Conservation (phyloP, 2,113 vertebrate genomes). For the Poeciliopsis prolifica region DNA sequence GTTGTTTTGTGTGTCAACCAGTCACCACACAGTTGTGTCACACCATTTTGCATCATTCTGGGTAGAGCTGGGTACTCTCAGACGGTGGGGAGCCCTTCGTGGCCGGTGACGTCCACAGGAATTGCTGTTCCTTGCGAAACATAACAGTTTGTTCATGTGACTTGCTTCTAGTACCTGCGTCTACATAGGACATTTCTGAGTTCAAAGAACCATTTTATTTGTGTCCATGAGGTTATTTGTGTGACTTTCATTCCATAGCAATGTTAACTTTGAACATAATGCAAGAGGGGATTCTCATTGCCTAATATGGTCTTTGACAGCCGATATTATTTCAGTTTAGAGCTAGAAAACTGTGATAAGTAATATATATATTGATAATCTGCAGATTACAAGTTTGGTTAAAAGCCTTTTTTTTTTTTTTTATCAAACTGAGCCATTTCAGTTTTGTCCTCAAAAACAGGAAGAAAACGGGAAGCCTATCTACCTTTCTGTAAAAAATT, state of each 20-base stretch:
- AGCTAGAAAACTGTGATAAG: too few species aligned
- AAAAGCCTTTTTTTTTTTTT: too few species aligned
- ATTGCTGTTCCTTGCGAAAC: neutral
- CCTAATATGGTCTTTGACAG: too few species aligned
- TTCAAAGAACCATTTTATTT: neutral
- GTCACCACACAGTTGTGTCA: neutral
- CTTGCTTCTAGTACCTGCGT: neutral
- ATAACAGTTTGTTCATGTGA: neutral
- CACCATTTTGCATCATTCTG: neutral
- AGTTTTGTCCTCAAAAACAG: neutral
- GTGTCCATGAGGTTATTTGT: neutral
- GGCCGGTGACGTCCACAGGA: too few species aligned
- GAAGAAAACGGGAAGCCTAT: neutral
- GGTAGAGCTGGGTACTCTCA: neutral
- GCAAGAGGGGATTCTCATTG: too few species aligned
- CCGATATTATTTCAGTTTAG: too few species aligned
- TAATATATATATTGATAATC: too few species aligned
- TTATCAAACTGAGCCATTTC: neutral
- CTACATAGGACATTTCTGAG: neutral
- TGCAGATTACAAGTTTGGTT: too few species aligned
- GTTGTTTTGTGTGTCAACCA: neutral
- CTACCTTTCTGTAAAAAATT: neutral
- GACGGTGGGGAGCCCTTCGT: too few species aligned
- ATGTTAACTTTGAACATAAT: too few species aligned
- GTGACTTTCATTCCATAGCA: too few species aligned